Evolutionary conservation across 1,140 invertebrate species (phyloP).

Genomic region (Drosophila pseudoobscura): DNA sequence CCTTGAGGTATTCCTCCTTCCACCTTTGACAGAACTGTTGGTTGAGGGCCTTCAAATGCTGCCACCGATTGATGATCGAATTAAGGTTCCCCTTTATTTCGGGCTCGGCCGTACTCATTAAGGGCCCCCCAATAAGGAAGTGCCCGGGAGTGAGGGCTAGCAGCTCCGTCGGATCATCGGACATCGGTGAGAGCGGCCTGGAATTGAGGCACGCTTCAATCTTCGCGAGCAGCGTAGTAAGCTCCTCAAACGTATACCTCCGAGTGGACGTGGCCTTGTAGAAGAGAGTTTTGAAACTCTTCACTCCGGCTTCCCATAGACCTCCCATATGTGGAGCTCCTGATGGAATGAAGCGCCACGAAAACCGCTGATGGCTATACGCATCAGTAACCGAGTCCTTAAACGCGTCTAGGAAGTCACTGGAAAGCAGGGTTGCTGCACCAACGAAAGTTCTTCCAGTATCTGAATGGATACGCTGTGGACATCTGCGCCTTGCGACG

Average conservation of each 20-base stretch:
- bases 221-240: constrained; percentile 33
- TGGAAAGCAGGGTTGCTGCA: too few relatives aligned
- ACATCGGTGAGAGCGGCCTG: too few relatives aligned
- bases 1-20: not conserved
- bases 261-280: too few relatives aligned
- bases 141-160: not conserved
- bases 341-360: too few relatives aligned
- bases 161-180: not conserved
- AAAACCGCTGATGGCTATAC: too few relatives aligned
- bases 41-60: not conserved
- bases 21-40: not conserved
- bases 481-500: too few relatives aligned
- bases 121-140: not conserved
- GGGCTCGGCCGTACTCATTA: not conserved
- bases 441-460: too few relatives aligned
- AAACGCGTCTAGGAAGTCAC: not conserved
- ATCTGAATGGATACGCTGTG: too few relatives aligned
- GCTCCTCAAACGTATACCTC: constrained; percentile 22
- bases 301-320: too few relatives aligned
- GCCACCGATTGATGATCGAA: not conserved
- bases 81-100: not conserved
- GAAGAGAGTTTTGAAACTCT: too few relatives aligned
- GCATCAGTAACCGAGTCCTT: not conserved
- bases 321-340: too few relatives aligned
- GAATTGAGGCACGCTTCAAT: constrained; percentile 54